These are phyloP conservation scores for Galerucella calmariensis DNA, from an alignment of 2,888 invertebrate genomes.

Conservation along the genomic window DNA sequence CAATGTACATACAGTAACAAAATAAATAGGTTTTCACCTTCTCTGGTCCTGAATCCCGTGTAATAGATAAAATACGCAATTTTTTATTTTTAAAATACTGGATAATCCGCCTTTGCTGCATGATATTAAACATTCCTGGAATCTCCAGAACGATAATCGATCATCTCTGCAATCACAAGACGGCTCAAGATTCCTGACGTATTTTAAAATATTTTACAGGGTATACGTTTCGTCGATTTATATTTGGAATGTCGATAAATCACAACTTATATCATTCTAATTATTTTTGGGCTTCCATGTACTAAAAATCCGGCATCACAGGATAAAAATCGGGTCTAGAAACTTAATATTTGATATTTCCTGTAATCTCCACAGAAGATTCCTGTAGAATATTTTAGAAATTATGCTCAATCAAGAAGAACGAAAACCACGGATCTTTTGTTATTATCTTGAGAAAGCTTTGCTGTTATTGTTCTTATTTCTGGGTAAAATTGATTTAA, in stretches of 20 bases:
- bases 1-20: not conserved
- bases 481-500: not conserved
- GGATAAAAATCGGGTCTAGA: too few species aligned
- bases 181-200: not conserved
- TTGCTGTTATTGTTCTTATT: conserved; percentile 1
- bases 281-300: not conserved
- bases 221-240: not conserved
- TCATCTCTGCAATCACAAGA: not conserved
- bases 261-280: not conserved
- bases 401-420: conserved; percentile 1
- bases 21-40: not conserved
- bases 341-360: not conserved
- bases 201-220: not conserved
- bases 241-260: not conserved
- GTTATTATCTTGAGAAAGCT: not conserved
- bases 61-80: conserved; percentile 1
- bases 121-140: not conserved
- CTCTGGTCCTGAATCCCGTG: not conserved
- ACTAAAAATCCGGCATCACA: not conserved
- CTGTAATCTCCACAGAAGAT: not conserved
- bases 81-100: conserved; percentile 9
- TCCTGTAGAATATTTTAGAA: not conserved
- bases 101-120: conserved; percentile 7
- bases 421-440: conserved; percentile 4
- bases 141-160: not conserved